These are phyloP conservation scores for Petrolisthes cinctipes DNA, from an alignment of 2,888 invertebrate species.

Conservation along the genomic window DNA sequence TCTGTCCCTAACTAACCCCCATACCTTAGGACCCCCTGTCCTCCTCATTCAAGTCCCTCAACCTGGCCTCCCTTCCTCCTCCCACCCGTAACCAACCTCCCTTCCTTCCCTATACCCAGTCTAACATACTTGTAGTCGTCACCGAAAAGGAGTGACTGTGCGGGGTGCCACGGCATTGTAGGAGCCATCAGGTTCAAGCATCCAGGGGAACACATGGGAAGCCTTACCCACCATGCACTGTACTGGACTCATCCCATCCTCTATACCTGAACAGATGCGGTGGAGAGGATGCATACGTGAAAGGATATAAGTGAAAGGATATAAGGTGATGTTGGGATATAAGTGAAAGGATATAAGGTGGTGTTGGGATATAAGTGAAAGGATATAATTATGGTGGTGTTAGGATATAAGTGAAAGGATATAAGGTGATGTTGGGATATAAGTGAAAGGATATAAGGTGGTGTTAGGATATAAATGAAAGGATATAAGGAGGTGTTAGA, in stretches of 20 bases:
- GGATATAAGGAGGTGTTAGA: neutral
- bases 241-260: neutral
- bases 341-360: neutral
- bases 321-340: neutral
- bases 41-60: too few species aligned
- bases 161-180: conserved; percentile 15
- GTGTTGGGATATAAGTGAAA: neutral
- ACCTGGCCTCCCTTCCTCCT: too few species aligned
- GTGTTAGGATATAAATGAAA: neutral
- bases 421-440: neutral
- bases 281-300: neutral
- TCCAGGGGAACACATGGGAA: neutral
- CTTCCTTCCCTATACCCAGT: neutral
- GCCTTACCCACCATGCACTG: neutral
- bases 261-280: neutral
- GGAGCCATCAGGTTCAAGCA: neutral
- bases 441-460: neutral
- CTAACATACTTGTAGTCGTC: conserved; percentile 30
- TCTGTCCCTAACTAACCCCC: too few species aligned
- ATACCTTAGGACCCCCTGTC: too few species aligned
- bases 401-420: neutral
- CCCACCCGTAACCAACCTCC: too few species aligned
- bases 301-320: neutral
- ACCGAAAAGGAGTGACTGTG: conserved; percentile 40
- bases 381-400: neutral